Conservation (phyloP, 2,797 vertebrate genomes). For the Peromyscus aztecus region DNA sequence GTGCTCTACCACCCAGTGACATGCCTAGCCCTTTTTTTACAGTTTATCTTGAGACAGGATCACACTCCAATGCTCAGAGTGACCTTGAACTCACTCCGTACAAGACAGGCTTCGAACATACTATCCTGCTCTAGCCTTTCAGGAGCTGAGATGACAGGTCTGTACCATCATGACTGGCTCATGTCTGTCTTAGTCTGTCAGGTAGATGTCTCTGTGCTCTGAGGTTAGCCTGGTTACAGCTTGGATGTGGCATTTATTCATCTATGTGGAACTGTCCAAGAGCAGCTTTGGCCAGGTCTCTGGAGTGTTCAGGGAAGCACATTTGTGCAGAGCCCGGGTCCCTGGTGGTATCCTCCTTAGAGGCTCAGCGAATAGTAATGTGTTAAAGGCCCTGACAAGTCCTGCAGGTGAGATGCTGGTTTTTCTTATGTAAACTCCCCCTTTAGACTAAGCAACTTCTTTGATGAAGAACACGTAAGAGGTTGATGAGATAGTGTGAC, state of each 20-base stretch:
- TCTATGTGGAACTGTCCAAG: not conserved
- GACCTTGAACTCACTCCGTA: not conserved
- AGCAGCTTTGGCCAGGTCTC: not conserved
- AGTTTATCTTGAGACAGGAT: not conserved
- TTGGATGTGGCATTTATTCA: rapidly evolving
- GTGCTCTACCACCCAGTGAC: not conserved
- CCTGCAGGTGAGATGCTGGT: not conserved
- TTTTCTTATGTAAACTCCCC: not conserved
- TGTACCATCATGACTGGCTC: not conserved
- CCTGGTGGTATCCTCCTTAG: rapidly evolving
- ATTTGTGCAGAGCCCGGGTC: rapidly evolving
- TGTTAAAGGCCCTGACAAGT: not conserved
- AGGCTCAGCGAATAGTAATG: rapidly evolving
- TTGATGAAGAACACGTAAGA: not conserved
- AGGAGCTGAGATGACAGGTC: not conserved
- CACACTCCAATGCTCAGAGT: not conserved
- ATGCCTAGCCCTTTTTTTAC: not conserved
- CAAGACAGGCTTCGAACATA: not conserved
- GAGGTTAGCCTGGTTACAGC: not conserved
- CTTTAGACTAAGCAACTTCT: not conserved
- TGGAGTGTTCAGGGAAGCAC: rapidly evolving
- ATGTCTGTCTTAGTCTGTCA: not conserved
- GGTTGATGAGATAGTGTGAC: not conserved
- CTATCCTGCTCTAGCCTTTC: not conserved
- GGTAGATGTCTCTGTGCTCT: not conserved